A percentile compares a stretch with the other conserved stretches of the same genome.
These are phyloP conservation scores for Geococcyx californianus DNA, from an alignment of 2,113 vertebrate species.

Conservation along the genomic window DNA sequence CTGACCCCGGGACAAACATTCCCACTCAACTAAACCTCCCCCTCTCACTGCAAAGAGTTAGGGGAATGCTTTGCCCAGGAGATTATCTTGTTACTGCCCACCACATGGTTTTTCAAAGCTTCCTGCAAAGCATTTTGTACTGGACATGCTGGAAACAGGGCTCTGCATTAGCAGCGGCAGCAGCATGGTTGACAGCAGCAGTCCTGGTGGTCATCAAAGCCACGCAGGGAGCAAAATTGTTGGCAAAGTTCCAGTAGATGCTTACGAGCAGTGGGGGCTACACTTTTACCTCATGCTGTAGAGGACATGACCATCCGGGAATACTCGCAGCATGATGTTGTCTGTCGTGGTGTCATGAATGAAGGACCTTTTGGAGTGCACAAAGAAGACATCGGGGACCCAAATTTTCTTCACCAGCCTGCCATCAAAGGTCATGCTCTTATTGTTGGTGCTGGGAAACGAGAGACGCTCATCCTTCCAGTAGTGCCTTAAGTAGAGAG, in stretches of 20 bases:
- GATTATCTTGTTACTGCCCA: slow-evolving; percentile 14
- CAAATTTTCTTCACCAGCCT: slow-evolving; percentile 95
- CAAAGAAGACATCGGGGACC: slow-evolving; percentile 96
- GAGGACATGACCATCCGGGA: slow-evolving; percentile 91
- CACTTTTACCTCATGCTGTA: slow-evolving; percentile 90
- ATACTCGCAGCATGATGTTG: slow-evolving; percentile 95
- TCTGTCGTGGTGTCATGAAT: slow-evolving; percentile 94
- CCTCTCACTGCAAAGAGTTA: background rate
- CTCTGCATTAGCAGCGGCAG: background rate
- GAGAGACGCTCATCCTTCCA: slow-evolving; percentile 94
- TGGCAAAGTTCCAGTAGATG: background rate
- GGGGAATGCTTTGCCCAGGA: background rate
- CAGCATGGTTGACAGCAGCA: background rate
- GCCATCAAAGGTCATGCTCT: slow-evolving; percentile 95
- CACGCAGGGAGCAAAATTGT: background rate
- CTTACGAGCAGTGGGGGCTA: too few relatives aligned
- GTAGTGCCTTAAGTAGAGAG: slow-evolving; percentile 93
- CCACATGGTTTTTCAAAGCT: background rate
- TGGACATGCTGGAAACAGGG: background rate
- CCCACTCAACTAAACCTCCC: slow-evolving; percentile 9
- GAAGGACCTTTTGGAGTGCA: slow-evolving; percentile 95
- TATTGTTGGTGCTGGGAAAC: slow-evolving; percentile 89
- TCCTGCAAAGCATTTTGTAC: background rate
- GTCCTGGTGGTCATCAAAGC: background rate
- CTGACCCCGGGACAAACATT: slow-evolving; percentile 32